Evolutionary conservation across 2,888 invertebrate genomes (phyloP), one percentile per base, ranked within the genome.

Genomic region (Cristatella mucedo): DNA sequence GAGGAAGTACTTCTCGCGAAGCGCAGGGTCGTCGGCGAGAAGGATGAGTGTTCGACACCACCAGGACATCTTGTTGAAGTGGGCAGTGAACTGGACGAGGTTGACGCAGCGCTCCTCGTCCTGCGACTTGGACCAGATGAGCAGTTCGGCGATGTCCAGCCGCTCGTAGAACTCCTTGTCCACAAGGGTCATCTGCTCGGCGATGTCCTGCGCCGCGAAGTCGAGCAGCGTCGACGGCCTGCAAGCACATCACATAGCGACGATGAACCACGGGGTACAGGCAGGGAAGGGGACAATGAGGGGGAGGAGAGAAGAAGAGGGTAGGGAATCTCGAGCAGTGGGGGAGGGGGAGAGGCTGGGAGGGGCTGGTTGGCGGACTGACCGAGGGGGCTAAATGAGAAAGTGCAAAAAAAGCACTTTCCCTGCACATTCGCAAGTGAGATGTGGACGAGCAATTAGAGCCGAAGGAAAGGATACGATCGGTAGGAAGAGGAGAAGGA

Each of bases 11-110:
- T 81, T 82, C 67, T 97, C 95, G 22, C 95, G 75, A 55, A 95
- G 93, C 56, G 82, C 83, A n/a, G 83, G 82, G 57, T 91, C 91
- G 52, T 76, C 75, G 63, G 84, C 82, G 53, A 84, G 81, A 39
- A 97, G 69, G 55, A 97, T 91, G 60, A 83, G 74, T 2, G 93
- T 87, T 41, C 95, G 73, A 30, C 89, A 89, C 93, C 93, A 93
- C 60, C 84, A 93, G 43, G 91, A 91, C 86, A 93, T 89, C 70
- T 95, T 93, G 65, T 97, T 97, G 68, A 97, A 97, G 68, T 97
- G 95, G 64, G 93, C 91, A 0, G 97, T 97, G 63, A 97, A 97
- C 50, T 81, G 73, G 22, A 89, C 91, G 42, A 97, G 73, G 68
- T 97, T 95, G 2, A 93, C 93, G 59, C 91, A 36, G 15, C 36